Evolutionary conservation across 2,797 vertebrate genomes (phyloP), one percentile per base, ranked within the genome.

Genomic region (Pipistrellus nathusii): DNA sequence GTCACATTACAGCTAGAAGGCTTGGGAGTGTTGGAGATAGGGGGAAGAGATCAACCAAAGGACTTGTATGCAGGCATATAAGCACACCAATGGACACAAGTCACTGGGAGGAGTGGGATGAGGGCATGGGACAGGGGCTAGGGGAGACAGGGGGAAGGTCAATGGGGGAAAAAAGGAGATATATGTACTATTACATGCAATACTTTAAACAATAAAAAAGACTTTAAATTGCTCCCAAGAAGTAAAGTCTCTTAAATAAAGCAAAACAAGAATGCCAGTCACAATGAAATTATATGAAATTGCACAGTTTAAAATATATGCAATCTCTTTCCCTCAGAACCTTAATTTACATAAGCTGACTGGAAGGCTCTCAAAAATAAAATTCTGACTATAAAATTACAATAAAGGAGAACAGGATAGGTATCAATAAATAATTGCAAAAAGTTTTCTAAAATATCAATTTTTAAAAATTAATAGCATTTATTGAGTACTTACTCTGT

Each of bases 281-380:
- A 48, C 62, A 96, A 96, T 93, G 94, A 95, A 93, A 93, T 93
- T 95, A 95, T 75, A 68, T 81, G 57, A 96, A 95, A 93, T 94
- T 94, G 95, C 90, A 93, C 83, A 93, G 86, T 95, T 95, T 92
- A 90, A 88, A 96, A 95, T 68, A 94, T 81, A 96, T 27, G 64
- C 41, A 96, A 84, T 88, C 88, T 76, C 68, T 41, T 96, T 96
- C 73, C 32, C 75, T 71, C 82, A 92, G 85, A 94, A 96, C 66
- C 48, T 93, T 76, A 93, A 94, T 93, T 96, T 88, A 92, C 30
- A 96, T 86, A 94, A 92, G 0, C 25, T 95, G 84, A 90, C 83
- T 95, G 57, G 44, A 93, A 95, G 76, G 3, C 57, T 90, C 64
- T 91, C 77, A 78, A 92, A 95, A 91, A 76, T 83, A 59, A 93